These are phyloP conservation scores for Hydriomena furcata DNA, from an alignment of 2,888 invertebrate genomes.

Conservation along the genomic window DNA sequence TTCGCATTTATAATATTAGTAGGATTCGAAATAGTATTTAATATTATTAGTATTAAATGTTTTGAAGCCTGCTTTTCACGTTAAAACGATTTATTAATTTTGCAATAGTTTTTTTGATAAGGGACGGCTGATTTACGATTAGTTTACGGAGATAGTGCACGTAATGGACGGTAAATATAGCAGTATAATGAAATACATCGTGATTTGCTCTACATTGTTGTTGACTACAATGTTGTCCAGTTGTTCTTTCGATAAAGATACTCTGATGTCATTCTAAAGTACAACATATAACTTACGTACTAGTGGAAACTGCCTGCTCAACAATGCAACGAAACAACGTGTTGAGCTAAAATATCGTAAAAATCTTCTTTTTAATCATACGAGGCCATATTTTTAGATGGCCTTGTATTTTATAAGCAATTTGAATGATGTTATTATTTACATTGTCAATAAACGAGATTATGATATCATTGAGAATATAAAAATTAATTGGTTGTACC, in stretches of 20 bases:
- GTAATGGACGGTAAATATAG: slow-evolving; percentile 36
- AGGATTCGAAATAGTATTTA: too few relatives aligned
- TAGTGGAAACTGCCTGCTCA: too few relatives aligned
- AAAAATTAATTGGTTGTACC: background rate
- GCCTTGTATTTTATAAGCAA: slow-evolving; percentile 14
- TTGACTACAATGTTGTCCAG: slow-evolving; percentile 24
- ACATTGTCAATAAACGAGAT: slow-evolving; percentile 13
- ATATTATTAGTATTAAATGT: background rate
- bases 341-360: slow-evolving; percentile 23
- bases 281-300: too few relatives aligned
- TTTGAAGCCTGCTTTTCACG: background rate
- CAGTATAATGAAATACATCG: slow-evolving; percentile 16
- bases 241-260: too few relatives aligned
- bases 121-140: slow-evolving; percentile 45
- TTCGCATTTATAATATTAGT: too few relatives aligned
- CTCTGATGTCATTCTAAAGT: too few relatives aligned
- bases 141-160: slow-evolving; percentile 22
- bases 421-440: slow-evolving; percentile 23
- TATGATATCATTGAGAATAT: slow-evolving; percentile 6
- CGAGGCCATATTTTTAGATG: too few relatives aligned
- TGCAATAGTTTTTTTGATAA: slow-evolving; percentile 47
- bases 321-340: slow-evolving; percentile 4
- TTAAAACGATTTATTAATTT: slow-evolving; percentile 39
- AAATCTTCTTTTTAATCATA: slow-evolving; percentile 23
- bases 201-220: slow-evolving; percentile 17